A percentile compares a stretch with the other conserved stretches of the same genome.
phyloP scores from a whole-genome alignment of 2,888 invertebrate genomes.

The Horisme vitalbata region DNA sequence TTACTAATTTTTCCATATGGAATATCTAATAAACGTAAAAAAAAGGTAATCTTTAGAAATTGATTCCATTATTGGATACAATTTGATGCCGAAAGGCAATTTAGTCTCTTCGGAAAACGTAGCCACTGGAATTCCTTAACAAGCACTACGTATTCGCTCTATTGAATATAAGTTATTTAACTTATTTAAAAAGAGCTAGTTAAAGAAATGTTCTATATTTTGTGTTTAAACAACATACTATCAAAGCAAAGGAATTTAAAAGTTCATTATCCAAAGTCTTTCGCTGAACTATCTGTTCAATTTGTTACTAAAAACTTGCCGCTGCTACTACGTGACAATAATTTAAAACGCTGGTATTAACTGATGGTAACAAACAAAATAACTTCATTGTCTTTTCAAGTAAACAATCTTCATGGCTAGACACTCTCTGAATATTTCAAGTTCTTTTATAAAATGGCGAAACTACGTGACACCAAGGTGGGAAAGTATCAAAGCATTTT shows the following conservation, averaged over 20 bases:
- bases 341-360: slow-evolving; percentile 19
- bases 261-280: not conserved
- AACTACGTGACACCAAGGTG: slow-evolving; percentile 2
- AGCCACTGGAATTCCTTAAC: no score
- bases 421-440: slow-evolving; percentile 18
- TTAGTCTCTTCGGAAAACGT: no score
- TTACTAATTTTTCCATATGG: no score
- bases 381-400: slow-evolving; percentile 25
- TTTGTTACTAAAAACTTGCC: slow-evolving; percentile 5
- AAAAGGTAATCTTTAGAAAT: no score
- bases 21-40: no score
- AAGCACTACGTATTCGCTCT: no score
- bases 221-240: not conserved
- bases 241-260: not conserved
- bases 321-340: slow-evolving; percentile 23
- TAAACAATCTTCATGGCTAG: slow-evolving; percentile 23
- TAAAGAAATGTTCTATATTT: not conserved
- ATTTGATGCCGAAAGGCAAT: no score
- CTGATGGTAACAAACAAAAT: slow-evolving; percentile 18
- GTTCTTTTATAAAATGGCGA: slow-evolving; percentile 14
- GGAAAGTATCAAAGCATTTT: not conserved
- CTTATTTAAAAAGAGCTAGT: no score
- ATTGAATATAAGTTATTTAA: no score
- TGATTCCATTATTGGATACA: no score
- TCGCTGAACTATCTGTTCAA: slow-evolving; percentile 1